A percentile compares a stretch with the other conserved stretches of the same genome.
Evolutionary conservation across 2,888 invertebrate genomes (phyloP).

Genomic region (Aphrophora alni): DNA sequence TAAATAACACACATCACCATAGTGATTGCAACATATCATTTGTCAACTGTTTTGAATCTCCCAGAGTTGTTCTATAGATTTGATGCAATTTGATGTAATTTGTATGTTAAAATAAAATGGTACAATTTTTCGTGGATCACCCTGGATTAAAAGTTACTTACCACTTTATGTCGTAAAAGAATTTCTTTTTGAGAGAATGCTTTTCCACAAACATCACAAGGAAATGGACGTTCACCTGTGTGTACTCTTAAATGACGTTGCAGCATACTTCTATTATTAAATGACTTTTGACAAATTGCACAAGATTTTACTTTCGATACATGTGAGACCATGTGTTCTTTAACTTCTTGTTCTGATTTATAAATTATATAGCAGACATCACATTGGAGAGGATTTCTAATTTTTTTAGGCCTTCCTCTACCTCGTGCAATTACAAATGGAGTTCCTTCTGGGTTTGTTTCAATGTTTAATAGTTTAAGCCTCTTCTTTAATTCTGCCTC

Average conservation of each 20-base stretch:
- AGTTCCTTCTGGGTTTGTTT: not conserved
- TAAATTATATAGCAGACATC: not conserved
- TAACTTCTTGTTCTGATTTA: not conserved
- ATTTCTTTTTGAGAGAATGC: conserved; percentile 40
- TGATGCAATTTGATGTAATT: too few relatives aligned
- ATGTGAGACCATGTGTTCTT: not conserved
- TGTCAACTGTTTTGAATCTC: too few relatives aligned
- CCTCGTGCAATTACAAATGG: not conserved
- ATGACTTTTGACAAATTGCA: conserved; percentile 19
- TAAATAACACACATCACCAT: too few relatives aligned
- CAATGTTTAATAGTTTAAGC: not conserved
- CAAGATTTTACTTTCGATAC: not conserved
- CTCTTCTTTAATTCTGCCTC: not conserved
- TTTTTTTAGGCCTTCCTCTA: not conserved
- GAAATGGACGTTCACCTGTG: conserved; percentile 32
- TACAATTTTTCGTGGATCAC: too few relatives aligned
- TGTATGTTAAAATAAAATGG: too few relatives aligned
- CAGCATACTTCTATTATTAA: conserved; percentile 2
- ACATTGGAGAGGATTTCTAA: not conserved
- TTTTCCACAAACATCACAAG: conserved; percentile 31
- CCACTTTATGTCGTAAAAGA: conserved; percentile 31
- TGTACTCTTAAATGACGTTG: conserved; percentile 34
- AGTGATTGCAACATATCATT: too few relatives aligned
- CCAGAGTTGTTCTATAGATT: too few relatives aligned
- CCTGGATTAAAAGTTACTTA: too few relatives aligned